Conservation (phyloP, 92 coral and sea anemone species). For the Chrysogorgia sp. region DNA sequence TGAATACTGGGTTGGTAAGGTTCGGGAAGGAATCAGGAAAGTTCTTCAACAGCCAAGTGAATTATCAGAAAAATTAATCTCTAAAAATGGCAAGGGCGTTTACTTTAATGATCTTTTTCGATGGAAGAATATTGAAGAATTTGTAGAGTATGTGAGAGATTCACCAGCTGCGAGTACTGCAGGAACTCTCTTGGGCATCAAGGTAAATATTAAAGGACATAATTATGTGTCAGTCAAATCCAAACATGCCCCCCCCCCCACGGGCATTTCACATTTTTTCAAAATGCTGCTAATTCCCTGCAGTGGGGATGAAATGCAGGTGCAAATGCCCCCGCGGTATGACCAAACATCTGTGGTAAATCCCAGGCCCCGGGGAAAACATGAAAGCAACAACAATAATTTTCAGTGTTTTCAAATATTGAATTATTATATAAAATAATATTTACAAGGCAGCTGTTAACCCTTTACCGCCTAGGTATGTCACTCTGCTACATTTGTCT, state of each 20-base stretch:
- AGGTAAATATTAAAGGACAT: slow-evolving; percentile 46
- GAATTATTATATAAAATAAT: too few species aligned
- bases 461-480: too few species aligned
- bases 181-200: slow-evolving; percentile 63
- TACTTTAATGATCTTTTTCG: slow-evolving; percentile 78
- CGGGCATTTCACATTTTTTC: too few species aligned
- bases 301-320: too few species aligned
- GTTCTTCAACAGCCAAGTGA: slow-evolving; percentile 67
- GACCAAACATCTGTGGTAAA: neutral
- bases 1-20: slow-evolving; percentile 72
- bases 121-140: slow-evolving; percentile 68
- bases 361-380: neutral
- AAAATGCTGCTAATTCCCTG: too few species aligned
- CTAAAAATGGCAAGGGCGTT: slow-evolving; percentile 27
- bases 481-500: too few species aligned
- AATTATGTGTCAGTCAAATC: too few species aligned
- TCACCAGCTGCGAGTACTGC: slow-evolving; percentile 83
- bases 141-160: slow-evolving; percentile 65
- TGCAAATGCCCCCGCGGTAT: too few species aligned
- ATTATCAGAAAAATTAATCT: slow-evolving; percentile 45
- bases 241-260: neutral
- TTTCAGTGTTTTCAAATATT: too few species aligned
- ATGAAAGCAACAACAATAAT: too few species aligned
- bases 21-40: slow-evolving; percentile 66
- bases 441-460: too few species aligned